Evolutionary conservation across 1,140 invertebrate species (phyloP).

Genomic region (Drosophila setifemur): DNA sequence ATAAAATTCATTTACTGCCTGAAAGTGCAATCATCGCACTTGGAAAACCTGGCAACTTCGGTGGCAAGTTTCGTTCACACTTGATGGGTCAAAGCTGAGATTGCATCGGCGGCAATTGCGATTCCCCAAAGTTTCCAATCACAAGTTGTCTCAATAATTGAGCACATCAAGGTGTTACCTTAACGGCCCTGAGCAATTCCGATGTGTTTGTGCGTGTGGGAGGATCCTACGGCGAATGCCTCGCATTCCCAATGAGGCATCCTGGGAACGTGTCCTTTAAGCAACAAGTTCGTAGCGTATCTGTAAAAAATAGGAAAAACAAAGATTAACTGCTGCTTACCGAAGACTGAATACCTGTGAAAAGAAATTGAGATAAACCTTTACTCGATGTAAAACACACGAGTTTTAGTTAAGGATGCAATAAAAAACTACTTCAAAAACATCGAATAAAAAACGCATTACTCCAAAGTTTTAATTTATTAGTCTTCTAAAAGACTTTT

Average conservation of each 20-base stretch:
- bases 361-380: too few relatives aligned
- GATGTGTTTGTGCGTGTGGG: constrained; percentile 7
- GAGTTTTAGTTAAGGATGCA: too few relatives aligned
- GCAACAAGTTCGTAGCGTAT: constrained; percentile 53
- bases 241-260: constrained; percentile 49
- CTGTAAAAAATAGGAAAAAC: constrained; percentile 3
- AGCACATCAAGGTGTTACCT: neutral
- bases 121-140: constrained; percentile 40
- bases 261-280: constrained; percentile 15
- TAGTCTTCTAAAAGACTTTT: neutral
- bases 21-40: constrained; percentile 39
- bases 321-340: neutral
- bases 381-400: too few relatives aligned
- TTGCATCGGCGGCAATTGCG: constrained; percentile 28
- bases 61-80: constrained; percentile 12
- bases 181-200: neutral
- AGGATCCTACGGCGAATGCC: constrained; percentile 18
- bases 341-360: constrained; percentile 9
- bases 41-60: constrained; percentile 20
- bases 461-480: too few relatives aligned
- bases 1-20: constrained; percentile 47
- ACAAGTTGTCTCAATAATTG: constrained; percentile 50
- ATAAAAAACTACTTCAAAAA: too few relatives aligned
- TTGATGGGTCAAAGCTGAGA: constrained; percentile 33
- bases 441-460: too few relatives aligned